These are phyloP conservation scores for Scomber colias DNA, from an alignment of 2,113 vertebrate species.

Conservation along the genomic window DNA sequence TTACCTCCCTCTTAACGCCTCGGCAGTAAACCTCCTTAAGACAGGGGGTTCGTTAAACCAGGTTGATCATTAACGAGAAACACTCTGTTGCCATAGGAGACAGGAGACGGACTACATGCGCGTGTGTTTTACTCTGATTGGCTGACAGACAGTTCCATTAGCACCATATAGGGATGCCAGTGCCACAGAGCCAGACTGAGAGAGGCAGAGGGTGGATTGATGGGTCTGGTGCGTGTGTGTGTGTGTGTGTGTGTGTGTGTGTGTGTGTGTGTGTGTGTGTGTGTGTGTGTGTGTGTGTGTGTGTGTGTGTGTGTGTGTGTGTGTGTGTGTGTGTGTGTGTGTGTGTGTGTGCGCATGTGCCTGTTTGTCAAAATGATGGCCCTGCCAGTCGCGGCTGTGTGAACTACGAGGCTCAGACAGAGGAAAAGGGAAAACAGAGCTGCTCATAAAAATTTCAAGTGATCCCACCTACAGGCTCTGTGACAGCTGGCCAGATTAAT, in stretches of 20 bases:
- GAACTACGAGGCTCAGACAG: slow-evolving; percentile 42
- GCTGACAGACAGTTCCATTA: slow-evolving; percentile 56
- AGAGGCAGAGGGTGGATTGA: slow-evolving; percentile 48
- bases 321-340: not conserved
- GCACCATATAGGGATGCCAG: slow-evolving; percentile 28
- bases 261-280: slow-evolving; percentile 2
- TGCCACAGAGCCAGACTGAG: slow-evolving; percentile 27
- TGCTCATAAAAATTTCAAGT: slow-evolving; percentile 65
- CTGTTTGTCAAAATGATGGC: slow-evolving; percentile 48
- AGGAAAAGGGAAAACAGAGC: slow-evolving; percentile 47
- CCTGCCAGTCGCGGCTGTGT: slow-evolving; percentile 19
- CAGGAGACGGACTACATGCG: slow-evolving; percentile 10
- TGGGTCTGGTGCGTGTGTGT: slow-evolving; percentile 52
- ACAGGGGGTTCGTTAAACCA: slow-evolving; percentile 32
- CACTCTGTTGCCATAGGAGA: slow-evolving; percentile 41
- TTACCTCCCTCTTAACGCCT: slow-evolving; percentile 8
- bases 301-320: slow-evolving; percentile 21
- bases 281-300: not conserved
- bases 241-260: not conserved
- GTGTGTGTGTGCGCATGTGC: not conserved
- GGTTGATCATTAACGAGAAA: slow-evolving; percentile 49
- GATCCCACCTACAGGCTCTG: slow-evolving; percentile 53
- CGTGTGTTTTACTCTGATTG: slow-evolving; percentile 33
- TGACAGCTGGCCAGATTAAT: slow-evolving; percentile 52
- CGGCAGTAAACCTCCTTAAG: slow-evolving; percentile 58